Conservation (phyloP, 2,888 invertebrate genomes). For the Pollenia amentaria region DNA sequence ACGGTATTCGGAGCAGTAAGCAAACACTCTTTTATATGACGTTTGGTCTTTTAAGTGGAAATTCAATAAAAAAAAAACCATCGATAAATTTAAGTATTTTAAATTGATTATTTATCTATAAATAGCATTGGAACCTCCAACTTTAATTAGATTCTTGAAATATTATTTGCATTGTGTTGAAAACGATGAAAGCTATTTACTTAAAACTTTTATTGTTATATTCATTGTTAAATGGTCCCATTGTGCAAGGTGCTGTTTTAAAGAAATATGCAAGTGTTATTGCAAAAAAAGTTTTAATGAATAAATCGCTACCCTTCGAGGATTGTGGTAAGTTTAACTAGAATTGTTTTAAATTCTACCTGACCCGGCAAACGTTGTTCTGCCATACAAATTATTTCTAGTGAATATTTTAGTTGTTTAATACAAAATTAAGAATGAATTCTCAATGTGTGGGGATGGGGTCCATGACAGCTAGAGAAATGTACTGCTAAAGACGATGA, state of each 20-base stretch:
- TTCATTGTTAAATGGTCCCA: not conserved
- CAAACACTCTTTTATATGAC: not conserved
- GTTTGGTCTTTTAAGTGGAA: conserved; percentile 25
- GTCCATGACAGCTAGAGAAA: no score
- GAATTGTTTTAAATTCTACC: not conserved
- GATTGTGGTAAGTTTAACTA: conserved; percentile 80
- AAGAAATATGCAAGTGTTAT: conserved; percentile 41
- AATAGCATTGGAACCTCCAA: conserved; percentile 15
- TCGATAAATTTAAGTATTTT: conserved; percentile 34
- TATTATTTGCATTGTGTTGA: conserved; percentile 1
- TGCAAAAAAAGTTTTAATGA: conserved; percentile 66
- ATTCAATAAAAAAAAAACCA: conserved; percentile 28
- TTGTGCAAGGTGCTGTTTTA: conserved; percentile 24
- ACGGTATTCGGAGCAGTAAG: not conserved
- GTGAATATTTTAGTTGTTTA: no score
- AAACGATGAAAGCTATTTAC: conserved; percentile 51
- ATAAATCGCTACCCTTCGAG: conserved; percentile 79
- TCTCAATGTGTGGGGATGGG: no score
- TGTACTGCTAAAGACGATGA: no score
- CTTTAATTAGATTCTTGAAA: conserved; percentile 11
- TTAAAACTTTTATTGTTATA: conserved; percentile 64
- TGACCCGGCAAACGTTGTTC: not conserved
- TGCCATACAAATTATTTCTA: no score
- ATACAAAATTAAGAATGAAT: no score
- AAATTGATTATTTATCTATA: conserved; percentile 35